Conservation (phyloP, 2,797 vertebrate genomes). For the Crocodylus rhombifer region DNA sequence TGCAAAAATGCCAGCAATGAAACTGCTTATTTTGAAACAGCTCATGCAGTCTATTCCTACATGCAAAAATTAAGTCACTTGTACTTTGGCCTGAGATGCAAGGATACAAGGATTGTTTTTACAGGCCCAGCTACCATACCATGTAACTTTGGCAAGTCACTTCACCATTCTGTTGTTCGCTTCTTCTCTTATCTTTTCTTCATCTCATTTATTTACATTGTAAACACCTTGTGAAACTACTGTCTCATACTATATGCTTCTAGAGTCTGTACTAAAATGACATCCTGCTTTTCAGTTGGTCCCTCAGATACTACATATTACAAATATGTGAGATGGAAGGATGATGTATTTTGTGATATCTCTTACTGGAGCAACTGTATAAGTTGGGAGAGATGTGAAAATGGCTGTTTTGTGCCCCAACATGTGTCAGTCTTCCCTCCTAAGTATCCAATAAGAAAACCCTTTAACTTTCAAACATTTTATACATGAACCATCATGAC, state of each 20-base stretch:
- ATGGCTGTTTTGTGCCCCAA: too few relatives aligned
- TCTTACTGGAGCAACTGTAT: too few relatives aligned
- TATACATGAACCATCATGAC: too few relatives aligned
- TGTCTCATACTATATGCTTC: neutral
- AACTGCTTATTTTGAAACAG: neutral
- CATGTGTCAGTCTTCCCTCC: too few relatives aligned
- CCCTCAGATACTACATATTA: neutral
- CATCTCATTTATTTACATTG: neutral
- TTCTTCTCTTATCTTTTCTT: conserved; percentile 14
- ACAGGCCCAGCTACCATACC: neutral
- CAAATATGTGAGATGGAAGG: neutral
- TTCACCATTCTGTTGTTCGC: neutral
- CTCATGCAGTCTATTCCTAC: neutral
- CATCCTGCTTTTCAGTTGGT: neutral
- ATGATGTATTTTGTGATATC: too few relatives aligned
- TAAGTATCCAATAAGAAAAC: too few relatives aligned
- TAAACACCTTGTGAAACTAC: neutral
- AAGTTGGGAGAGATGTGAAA: too few relatives aligned
- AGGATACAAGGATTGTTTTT: neutral
- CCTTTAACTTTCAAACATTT: too few relatives aligned
- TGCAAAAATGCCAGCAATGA: neutral
- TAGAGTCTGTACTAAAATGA: accelerated
- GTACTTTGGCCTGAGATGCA: neutral
- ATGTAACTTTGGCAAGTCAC: neutral
- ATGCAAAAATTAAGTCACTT: neutral